Evolutionary conservation across 2,888 invertebrate genomes (phyloP), one percentile per base, ranked within the genome.

Genomic region (Listrodromus nycthemerus): DNA sequence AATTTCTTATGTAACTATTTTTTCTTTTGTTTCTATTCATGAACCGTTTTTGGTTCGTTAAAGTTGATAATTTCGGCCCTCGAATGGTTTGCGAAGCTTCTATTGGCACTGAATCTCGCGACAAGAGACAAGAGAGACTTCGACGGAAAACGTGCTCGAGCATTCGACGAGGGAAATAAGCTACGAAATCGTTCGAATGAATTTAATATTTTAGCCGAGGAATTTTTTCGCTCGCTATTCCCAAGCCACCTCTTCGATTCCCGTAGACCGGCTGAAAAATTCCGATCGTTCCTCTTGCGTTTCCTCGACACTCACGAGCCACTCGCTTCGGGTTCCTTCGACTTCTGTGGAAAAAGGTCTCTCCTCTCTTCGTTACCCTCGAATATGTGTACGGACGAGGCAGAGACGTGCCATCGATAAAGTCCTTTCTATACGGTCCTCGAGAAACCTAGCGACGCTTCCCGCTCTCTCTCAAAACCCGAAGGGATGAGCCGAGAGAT

Each of bases 401-500:
- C 71, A 80, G 77, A 76, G 86, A 84, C 78, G 73, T 81, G 82
- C 89, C 89, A 89, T 91, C 89, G 89, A 90, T 90, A 91, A 90
- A 87, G 87, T 88, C 84, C 83, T 85, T 85, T 86, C 86, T 86
- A 85, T 85, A 84, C 78, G 63, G 13, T 75, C 81, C 58, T 69
- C 66, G 33, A 37, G 65, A 45, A 30, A 24, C 41, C 27, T 48
- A n/a, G n/a, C 5, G n/a, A 63, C 27, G 41, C 52, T 33, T 45
- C 37, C 30, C 69, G 67, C 55, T 65, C 77, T 48, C 75, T 58
- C 30, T 58, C 58, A 58, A 74, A 84, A 86, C 79, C 75, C 71
- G 82, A 84, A 84, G 86, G 73, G 76, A 74, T 79, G 79, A 79
- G 48, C 65, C 82, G 30, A 61, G 81, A 81, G 69, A 50, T 82